Evolutionary conservation across 2,113 vertebrate species (phyloP).

Genomic region (Varanus komodoensis): DNA sequence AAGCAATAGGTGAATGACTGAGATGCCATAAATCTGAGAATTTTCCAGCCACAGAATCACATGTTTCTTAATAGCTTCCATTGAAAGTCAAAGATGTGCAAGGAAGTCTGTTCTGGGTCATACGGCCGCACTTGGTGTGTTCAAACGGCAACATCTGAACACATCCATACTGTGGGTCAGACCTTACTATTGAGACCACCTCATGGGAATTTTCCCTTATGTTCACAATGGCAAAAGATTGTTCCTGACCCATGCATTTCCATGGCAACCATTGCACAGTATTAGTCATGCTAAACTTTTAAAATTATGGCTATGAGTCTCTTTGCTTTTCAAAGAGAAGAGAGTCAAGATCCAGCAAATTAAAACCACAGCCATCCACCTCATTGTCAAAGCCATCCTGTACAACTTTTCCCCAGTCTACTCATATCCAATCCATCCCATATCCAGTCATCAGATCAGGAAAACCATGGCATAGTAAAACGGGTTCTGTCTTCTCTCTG

Average conservation of each 20-base stretch:
- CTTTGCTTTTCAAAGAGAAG: neutral
- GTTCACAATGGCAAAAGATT: neutral
- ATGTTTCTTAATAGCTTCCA: neutral
- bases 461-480: no score
- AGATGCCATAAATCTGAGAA: neutral
- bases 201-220: neutral
- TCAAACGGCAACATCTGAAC: neutral
- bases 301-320: neutral
- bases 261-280: neutral
- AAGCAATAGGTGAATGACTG: neutral
- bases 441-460: no score
- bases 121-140: neutral
- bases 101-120: neutral
- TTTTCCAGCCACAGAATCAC: neutral
- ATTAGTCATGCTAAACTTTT: neutral
- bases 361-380: neutral
- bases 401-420: neutral
- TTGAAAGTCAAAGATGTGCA: neutral
- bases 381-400: neutral
- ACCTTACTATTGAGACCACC: neutral
- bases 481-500: no score
- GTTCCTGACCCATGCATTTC: neutral
- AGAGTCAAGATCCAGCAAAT: neutral
- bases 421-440: no score
- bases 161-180: neutral